Percentiles rank a stretch among this genome's conserved stretches.
Conservation (phyloP, 1,140 invertebrate species). For the Monomorium pharaonis region DNA sequence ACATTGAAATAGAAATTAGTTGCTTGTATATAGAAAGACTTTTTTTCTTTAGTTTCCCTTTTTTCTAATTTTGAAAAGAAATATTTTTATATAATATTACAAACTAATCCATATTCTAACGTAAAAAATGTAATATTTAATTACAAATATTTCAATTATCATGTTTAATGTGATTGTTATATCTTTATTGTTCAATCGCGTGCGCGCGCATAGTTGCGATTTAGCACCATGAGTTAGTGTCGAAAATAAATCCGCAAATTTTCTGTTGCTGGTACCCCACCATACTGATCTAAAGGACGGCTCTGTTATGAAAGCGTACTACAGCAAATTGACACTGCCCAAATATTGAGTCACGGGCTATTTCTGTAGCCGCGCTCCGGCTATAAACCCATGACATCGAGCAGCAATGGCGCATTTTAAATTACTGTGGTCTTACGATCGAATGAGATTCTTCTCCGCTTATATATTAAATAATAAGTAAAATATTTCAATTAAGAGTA, state of each 20-base stretch:
- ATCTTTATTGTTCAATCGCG: neutral
- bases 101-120: neutral
- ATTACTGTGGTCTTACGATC: slow-evolving; percentile 10
- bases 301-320: slow-evolving; percentile 41
- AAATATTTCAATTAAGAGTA: slow-evolving; percentile 15
- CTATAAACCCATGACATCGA: slow-evolving; percentile 33
- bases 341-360: slow-evolving; percentile 79
- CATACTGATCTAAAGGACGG: neutral
- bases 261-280: neutral
- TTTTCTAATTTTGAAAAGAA: neutral
- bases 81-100: neutral
- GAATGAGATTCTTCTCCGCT: neutral
- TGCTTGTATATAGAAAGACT: neutral
- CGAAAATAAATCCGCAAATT: neutral
- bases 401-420: slow-evolving; percentile 18
- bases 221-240: neutral
- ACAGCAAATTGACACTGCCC: slow-evolving; percentile 67
- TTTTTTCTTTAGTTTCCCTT: neutral
- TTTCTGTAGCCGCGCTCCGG: slow-evolving; percentile 67
- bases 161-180: neutral
- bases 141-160: neutral
- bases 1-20: neutral
- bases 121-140: neutral
- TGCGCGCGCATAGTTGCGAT: too few relatives aligned
- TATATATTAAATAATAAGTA: slow-evolving; percentile 3